Evolutionary conservation across 2,888 invertebrate genomes (phyloP).

Genomic region (Melipona bicolor): DNA sequence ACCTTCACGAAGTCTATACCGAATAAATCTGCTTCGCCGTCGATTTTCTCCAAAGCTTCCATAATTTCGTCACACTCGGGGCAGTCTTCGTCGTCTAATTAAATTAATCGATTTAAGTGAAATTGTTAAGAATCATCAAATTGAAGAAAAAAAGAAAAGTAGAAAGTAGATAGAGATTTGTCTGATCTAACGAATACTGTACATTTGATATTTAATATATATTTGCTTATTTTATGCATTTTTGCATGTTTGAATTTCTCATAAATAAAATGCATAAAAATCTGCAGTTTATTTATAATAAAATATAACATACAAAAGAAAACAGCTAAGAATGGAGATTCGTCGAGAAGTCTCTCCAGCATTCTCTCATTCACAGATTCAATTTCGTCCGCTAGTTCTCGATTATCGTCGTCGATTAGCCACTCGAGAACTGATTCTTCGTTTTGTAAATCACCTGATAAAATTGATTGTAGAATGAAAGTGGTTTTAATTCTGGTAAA

Average conservation of each 20-base stretch:
- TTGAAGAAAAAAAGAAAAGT: background rate
- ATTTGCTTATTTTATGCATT: no score
- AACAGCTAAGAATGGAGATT: conserved; percentile 94
- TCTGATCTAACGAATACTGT: no score
- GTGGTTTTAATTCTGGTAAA: background rate
- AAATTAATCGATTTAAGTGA: background rate
- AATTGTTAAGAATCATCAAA: background rate
- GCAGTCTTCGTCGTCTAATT: conserved; percentile 94
- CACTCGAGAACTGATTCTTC: conserved; percentile 96
- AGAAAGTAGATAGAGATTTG: no score
- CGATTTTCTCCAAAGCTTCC: conserved; percentile 96
- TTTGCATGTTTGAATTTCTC: no score
- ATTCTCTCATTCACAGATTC: conserved; percentile 96
- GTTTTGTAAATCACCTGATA: conserved; percentile 93
- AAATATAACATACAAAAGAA: conserved; percentile 90
- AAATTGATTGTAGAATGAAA: background rate
- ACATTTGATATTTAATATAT: no score
- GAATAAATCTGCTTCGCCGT: conserved; percentile 96
- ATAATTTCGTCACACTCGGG: conserved; percentile 96
- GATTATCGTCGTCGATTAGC: conserved; percentile 96
- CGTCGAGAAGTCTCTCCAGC: conserved; percentile 93
- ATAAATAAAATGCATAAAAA: no score
- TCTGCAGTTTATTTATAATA: no score
- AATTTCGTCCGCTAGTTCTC: conserved; percentile 96
- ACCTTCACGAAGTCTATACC: conserved; percentile 98